Base-by-base conservation (phyloP, 2,888 invertebrate genomes). In the Schizotus pectinicornis region DNA sequence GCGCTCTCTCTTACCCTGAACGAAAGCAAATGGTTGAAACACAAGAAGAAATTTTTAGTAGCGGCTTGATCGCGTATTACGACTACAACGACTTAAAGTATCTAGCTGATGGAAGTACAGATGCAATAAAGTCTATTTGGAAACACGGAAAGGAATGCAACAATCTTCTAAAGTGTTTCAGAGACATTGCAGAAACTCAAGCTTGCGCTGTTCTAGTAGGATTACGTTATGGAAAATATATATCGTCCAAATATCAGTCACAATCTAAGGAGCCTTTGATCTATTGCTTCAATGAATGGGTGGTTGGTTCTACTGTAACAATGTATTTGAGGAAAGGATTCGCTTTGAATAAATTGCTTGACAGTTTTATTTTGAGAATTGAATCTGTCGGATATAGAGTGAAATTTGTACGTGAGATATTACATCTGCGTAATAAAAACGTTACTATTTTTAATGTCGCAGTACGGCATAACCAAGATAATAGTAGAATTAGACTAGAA, bases 241-340 rank as follows among this genome's bases (percentile, higher is more conserved):
- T 67, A 7, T 50, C 64, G 5, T 63, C 61, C 13, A 65, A 61
- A 35, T 74, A 71, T 49, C 61, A 64, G 14, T 67, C 68, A 30
- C 22, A 52, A 33, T 63, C 67, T 13, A 68, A 70, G 12, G 60
- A 49, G 1, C 68, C 71, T 0, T 46, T 71, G 31, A 59, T 72
- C 6, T 67, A 69, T 36, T 67, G 67, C 43, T 68, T 74, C 42
- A 56, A 67, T 30, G 53, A 69, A 7, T 66, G 68, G 11, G 63
- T 74, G 0, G 69, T 70, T 3, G 65, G 68, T 1, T 75, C 68
- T 62, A 72, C 74, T 2, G 56, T 74, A 7, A 71, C 70, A 61
- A 74, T 76, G 62, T 58, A 70, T 6, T 58, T 71, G 52, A 62
- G 62, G 6, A 73, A 73, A 65, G 74, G 74, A 7, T 74, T 73